These are phyloP conservation scores for Gorilla gorilla DNA, from an alignment of 2,113 vertebrate genomes.

Conservation along the genomic window DNA sequence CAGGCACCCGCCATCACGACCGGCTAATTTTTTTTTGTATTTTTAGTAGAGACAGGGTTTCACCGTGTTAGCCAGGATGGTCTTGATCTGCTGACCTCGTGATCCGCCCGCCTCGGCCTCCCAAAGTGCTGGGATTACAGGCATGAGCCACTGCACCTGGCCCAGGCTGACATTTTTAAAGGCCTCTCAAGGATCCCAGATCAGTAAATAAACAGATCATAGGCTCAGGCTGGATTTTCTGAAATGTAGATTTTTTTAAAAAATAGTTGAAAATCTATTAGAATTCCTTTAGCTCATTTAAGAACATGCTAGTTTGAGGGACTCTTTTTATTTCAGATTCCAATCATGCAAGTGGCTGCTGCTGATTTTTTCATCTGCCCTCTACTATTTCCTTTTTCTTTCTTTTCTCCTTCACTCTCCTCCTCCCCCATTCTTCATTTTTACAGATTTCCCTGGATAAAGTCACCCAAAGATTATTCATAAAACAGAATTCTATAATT, in stretches of 20 bases:
- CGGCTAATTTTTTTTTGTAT: no score
- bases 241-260: not conserved
- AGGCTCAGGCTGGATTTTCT: not conserved
- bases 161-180: not conserved
- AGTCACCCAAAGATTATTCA: not conserved
- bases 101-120: no score
- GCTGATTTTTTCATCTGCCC: not conserved
- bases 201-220: not conserved
- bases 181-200: not conserved
- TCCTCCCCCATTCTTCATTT: rapidly evolving
- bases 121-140: no score
- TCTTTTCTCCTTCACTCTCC: not conserved
- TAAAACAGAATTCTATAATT: not conserved
- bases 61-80: no score
- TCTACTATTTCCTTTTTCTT: not conserved
- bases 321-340: not conserved
- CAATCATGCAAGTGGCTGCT: not conserved
- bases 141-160: no score
- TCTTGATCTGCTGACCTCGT: no score
- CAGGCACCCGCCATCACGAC: rapidly evolving
- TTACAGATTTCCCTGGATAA: not conserved
- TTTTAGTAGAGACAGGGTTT: no score
- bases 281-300: not conserved
- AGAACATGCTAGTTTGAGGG: not conserved
- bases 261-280: not conserved